Evolutionary conservation across 2,888 invertebrate species (phyloP), one percentile per base, ranked within the genome.

Genomic region (Drosophila falleni): DNA sequence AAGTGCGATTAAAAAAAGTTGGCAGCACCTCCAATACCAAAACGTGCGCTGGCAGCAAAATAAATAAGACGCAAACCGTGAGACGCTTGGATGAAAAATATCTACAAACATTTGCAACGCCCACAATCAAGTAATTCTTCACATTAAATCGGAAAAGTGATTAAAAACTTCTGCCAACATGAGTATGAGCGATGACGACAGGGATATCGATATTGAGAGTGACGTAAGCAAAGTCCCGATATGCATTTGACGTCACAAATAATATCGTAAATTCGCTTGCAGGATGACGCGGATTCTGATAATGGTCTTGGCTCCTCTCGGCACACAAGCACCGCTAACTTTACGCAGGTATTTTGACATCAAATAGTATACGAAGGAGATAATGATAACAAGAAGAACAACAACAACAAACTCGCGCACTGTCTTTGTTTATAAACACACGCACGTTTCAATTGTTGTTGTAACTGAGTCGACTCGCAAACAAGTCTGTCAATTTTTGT

Each of bases 151-250:
- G 8, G 3, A 19, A 19, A 9, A n/a, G 16, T 26, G 6, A 35
- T 10, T 2, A 55, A 37, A 56, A 15, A 49, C 8, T 35, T 6
- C 15, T n/a, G 13, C 5, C 35, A 69, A 1, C 13, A 84, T 85
- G 88, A 87, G 88, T 41, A 98, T 98, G 97, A 98, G 98, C 93
- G 98, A 98, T 93, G 98, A 98, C 93, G 98, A 98, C 93, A 95
- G 97, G 90, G 98, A 98, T 93, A 97, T 98, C 93, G 98, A 98
- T 93, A 97, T 98, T 93, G 98, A 98, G 94, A 98, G 98, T 94
- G 98, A 98, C 94, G 98, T 98, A 94, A 95, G 97, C 95, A 75
- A 16, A 19, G 13, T 8, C 5, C 16, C 37, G 37, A 31, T 4
- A 49, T 6, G 10, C 13, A 42, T 50, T 59, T 54, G 61, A 72